Conservation (phyloP, 2,797 vertebrate species). For the Clarias pachynema region DNA sequence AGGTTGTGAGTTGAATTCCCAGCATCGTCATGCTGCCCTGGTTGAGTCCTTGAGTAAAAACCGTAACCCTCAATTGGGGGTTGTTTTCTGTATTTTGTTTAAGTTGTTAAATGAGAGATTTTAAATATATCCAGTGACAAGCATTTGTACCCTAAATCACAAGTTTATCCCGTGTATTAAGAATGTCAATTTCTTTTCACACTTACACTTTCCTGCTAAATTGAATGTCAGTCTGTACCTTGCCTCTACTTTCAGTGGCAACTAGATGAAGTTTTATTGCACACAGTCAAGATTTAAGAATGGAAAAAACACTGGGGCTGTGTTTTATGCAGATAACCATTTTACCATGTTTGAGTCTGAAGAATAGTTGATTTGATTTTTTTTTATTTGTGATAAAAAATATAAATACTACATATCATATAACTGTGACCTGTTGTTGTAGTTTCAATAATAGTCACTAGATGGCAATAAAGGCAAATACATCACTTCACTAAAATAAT, state of each 20-base stretch:
- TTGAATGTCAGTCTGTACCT: neutral
- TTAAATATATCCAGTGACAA: neutral
- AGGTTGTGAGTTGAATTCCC: neutral
- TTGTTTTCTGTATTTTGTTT: neutral
- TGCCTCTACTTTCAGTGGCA: neutral
- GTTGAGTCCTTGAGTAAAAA: neutral
- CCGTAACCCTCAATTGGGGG: neutral
- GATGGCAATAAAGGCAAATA: constrained; percentile 48
- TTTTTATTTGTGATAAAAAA: constrained; percentile 27
- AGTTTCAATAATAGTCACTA: constrained; percentile 42
- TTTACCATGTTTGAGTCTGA: neutral
- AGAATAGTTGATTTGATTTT: neutral
- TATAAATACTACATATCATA: constrained; percentile 26
- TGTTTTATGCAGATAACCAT: neutral
- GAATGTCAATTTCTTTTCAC: neutral
- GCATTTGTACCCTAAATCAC: neutral
- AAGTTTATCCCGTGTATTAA: neutral
- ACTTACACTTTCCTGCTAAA: neutral
- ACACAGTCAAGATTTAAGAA: constrained; percentile 7
- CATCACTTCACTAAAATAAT: neutral
- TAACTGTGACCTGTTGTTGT: constrained; percentile 15
- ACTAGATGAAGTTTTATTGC: neutral
- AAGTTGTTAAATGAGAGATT: neutral
- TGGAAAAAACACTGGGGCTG: neutral
- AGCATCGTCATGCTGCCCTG: neutral